Evolutionary conservation across 2,797 vertebrate species (phyloP), one percentile per base, ranked within the genome.

Genomic region (Gambusia yucatana): DNA sequence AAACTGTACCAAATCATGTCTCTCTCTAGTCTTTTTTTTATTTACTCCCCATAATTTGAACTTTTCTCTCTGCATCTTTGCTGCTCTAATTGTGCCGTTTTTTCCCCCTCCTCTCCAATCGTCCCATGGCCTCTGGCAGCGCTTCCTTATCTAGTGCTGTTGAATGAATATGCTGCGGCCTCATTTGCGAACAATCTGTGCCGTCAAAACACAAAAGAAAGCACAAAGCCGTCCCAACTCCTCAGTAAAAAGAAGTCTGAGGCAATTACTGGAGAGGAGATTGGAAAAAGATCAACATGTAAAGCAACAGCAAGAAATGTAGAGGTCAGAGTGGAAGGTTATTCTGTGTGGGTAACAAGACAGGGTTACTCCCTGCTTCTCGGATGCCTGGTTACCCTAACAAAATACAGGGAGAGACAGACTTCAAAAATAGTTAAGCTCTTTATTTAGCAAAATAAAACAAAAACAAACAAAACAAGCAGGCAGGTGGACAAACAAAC

Each of bases 171-270:
- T 81, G 79, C 85, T 81, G 82, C 81, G 65, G 79, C 79, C 86
- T 93, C 89, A 92, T 94, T 94, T 95, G 92, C 78, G 90, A 93
- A 93, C 85, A 93, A 92, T 93, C 92, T 84, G 87, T 88, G 82
- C 88, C 61, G 83, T 93, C 91, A 76, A 88, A 84, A 87, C 86
- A 91, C 91, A 91, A 91, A 91, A 82, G 88, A 90, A 85, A 46
- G 79, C 92, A 87, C 86, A 91, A 85, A 90, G 89, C 82, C 63
- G 79, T 84, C 91, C 86, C 43, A 74, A 36, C 82, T 85, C 81
- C 79, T 90, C 77, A 84, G 75, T 78, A 77, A 73, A 87, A 86
- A 81, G 80, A 88, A 92, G 88, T 84, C 84, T 76, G 87, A 91
- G 87, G 91, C 90, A 94, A 91, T 94, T 94, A 93, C 86, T 86